A percentile compares a stretch with the other conserved stretches of the same genome.
These are phyloP conservation scores for Helarctos malayanus DNA, from an alignment of 2,797 vertebrate species.

Conservation along the genomic window DNA sequence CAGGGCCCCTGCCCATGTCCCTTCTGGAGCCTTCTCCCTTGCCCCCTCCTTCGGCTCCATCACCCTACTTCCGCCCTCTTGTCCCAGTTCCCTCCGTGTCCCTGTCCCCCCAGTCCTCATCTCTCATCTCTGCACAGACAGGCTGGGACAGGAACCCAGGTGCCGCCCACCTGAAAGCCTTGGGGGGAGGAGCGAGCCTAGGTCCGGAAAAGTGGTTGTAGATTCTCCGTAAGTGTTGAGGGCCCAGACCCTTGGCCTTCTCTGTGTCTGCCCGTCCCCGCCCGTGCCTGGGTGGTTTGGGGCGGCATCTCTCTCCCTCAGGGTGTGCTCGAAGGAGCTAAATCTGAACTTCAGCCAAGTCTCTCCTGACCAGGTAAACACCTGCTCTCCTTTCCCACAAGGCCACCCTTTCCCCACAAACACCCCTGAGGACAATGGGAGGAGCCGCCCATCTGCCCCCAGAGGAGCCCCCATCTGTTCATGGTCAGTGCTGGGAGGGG, in stretches of 20 bases:
- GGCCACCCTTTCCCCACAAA: not conserved
- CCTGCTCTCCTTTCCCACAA: not conserved
- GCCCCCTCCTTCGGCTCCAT: not conserved
- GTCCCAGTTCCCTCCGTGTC: not conserved
- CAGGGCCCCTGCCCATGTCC: not conserved
- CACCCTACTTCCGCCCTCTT: not conserved
- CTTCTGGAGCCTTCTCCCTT: not conserved
- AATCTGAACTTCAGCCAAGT: not conserved
- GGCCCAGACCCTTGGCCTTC: not conserved
- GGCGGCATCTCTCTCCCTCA: not conserved
- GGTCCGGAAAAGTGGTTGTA: not conserved
- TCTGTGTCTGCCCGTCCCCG: not conserved
- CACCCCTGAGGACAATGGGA: not conserved
- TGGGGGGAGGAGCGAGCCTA: not conserved
- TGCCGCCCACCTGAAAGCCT: not conserved
- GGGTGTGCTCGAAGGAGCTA: not conserved
- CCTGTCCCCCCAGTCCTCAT: not conserved
- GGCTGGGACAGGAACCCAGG: conserved; percentile 54
- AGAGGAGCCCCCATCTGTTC: not conserved
- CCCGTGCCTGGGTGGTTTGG: not conserved
- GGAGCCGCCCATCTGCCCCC: not conserved
- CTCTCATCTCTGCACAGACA: conserved; percentile 44
- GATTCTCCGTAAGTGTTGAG: accelerated
- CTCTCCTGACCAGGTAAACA: not conserved
- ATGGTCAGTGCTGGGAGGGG: not conserved